These are phyloP conservation scores for Rhyzopertha dominica DNA, from an alignment of 1,140 invertebrate genomes.

Conservation along the genomic window DNA sequence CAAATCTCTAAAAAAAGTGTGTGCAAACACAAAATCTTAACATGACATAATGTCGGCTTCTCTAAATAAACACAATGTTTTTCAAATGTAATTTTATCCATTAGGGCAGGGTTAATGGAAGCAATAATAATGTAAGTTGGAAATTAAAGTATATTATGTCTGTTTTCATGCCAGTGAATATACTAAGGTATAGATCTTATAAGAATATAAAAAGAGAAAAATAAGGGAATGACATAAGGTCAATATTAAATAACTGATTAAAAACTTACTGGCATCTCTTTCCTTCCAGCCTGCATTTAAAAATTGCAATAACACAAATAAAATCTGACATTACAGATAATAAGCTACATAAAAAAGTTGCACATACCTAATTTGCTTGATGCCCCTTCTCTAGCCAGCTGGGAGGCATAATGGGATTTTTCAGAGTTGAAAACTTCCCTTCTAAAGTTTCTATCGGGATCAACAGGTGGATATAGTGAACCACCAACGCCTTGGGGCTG, in stretches of 20 bases:
- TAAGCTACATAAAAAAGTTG: constrained; percentile 2
- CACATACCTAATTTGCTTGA: constrained; percentile 43
- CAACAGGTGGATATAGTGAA: constrained; percentile 54
- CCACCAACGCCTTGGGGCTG: constrained; percentile 45
- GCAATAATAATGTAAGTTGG: too few species aligned
- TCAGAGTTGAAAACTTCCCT: constrained; percentile 63
- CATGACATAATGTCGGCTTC: too few species aligned
- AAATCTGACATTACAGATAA: constrained; percentile 18
- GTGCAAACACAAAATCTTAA: too few species aligned
- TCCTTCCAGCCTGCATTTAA: constrained; percentile 61
- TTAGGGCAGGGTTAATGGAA: too few species aligned
- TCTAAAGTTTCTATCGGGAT: constrained; percentile 64
- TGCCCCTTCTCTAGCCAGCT: constrained; percentile 36
- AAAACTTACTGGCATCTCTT: constrained; percentile 67
- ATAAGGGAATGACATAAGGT: too few species aligned
- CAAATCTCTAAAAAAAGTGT: too few species aligned
- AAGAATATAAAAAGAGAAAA: too few species aligned
- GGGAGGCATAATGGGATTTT: constrained; percentile 40
- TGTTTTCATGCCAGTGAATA: too few species aligned
- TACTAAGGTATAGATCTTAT: too few species aligned
- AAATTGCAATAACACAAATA: constrained; percentile 20
- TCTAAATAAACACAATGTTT: too few species aligned
- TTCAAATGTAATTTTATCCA: too few species aligned
- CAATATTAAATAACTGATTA: constrained; percentile 3
- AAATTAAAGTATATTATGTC: too few species aligned